These are phyloP conservation scores for Polia nebulosa DNA, from an alignment of 2,888 invertebrate genomes.

Conservation along the genomic window DNA sequence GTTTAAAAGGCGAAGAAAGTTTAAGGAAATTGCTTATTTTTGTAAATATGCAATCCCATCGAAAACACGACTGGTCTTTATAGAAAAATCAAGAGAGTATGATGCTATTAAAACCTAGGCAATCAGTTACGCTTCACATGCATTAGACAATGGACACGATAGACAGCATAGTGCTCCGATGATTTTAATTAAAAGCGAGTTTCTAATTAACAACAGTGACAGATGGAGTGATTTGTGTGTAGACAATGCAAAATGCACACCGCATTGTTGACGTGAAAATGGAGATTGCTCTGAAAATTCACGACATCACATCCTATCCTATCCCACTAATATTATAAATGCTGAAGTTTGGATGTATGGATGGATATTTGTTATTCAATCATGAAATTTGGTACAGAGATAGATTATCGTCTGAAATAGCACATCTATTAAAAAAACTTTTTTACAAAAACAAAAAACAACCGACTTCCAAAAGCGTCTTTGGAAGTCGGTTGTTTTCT, in stretches of 20 bases:
- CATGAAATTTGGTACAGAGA: too few species aligned
- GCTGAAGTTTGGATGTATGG: too few species aligned
- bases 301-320: background rate
- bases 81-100: background rate
- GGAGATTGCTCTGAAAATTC: background rate
- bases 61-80: background rate
- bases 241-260: background rate
- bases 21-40: background rate
- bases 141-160: background rate
- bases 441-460: too few species aligned
- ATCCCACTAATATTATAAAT: too few species aligned
- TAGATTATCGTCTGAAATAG: too few species aligned
- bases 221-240: background rate
- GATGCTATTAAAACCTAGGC: background rate
- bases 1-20: background rate
- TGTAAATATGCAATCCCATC: background rate
- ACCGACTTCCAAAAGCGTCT: too few species aligned
- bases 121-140: constrained; percentile 4
- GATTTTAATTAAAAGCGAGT: constrained; percentile 20
- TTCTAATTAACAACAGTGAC: constrained; percentile 1
- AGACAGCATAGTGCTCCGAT: background rate
- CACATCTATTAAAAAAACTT: too few species aligned
- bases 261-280: background rate
- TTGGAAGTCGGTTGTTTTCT: too few species aligned
- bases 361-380: too few species aligned